These are phyloP conservation scores for Catharus minimus DNA, from an alignment of 2,113 vertebrate genomes.

Conservation along the genomic window DNA sequence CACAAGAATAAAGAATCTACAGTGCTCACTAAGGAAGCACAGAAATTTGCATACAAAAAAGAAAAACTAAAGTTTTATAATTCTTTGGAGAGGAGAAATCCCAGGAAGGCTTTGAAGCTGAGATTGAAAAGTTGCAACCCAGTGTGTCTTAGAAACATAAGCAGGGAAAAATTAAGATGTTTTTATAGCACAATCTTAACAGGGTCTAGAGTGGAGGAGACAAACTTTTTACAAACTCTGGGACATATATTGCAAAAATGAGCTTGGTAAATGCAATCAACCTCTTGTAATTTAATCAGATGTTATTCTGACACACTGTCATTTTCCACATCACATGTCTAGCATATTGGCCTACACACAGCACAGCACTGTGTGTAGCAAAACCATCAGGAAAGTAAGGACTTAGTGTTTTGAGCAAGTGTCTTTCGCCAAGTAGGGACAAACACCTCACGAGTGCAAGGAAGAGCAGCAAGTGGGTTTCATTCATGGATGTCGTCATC, in stretches of 20 bases:
- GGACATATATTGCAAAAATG: not conserved
- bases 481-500: not conserved
- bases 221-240: not conserved
- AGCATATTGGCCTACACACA: not conserved
- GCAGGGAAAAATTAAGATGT: not conserved
- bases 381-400: not conserved
- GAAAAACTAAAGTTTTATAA: not conserved
- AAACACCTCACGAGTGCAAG: not conserved
- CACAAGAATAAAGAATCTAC: not conserved
- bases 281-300: not conserved
- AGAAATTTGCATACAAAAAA: not conserved
- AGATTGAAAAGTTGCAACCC: not conserved
- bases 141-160: not conserved
- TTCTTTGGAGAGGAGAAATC: not conserved
- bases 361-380: not conserved
- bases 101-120: conserved; percentile 10
- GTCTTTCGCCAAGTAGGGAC: not conserved
- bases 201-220: not conserved
- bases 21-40: not conserved
- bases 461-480: not conserved
- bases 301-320: not conserved
- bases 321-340: not conserved
- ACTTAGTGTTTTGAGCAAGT: not conserved
- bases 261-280: not conserved
- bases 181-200: conserved; percentile 1